phyloP scores from a whole-genome alignment of 2,113 vertebrate genomes.

The Cichladusa arquata region DNA sequence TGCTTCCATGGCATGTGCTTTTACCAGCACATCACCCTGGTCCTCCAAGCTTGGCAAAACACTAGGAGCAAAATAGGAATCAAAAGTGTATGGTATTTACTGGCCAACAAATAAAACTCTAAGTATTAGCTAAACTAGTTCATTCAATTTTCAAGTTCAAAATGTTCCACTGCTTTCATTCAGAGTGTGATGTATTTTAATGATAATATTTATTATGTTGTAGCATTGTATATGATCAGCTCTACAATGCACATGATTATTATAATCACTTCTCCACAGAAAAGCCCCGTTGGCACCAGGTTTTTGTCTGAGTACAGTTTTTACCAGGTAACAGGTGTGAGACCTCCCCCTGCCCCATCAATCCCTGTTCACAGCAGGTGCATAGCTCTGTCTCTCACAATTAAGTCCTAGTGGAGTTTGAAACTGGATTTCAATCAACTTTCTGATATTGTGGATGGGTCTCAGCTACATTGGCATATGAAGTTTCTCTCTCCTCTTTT shows the following conservation, averaged over 20 bases:
- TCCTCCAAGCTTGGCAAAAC: neutral
- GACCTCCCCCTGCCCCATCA: neutral
- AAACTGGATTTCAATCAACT: constrained; percentile 17
- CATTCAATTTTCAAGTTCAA: neutral
- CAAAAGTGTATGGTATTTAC: neutral
- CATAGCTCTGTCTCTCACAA: constrained; percentile 28
- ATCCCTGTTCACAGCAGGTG: neutral
- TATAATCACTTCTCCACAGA: neutral
- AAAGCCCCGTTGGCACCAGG: neutral
- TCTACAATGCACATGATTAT: neutral
- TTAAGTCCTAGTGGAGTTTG: neutral
- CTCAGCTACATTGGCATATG: neutral
- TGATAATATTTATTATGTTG: neutral
- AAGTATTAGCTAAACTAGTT: neutral
- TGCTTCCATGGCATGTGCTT: neutral
- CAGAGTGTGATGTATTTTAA: neutral
- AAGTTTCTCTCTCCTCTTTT: neutral
- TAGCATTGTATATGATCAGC: neutral
- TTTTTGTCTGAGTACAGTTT: neutral
- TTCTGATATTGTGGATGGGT: neutral
- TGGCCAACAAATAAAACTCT: neutral
- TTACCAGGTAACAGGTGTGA: neutral
- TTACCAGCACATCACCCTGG: neutral
- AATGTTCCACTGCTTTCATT: neutral
- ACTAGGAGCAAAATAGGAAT: neutral